Conservation (phyloP, 2,797 vertebrate species). For the Podarcis siculus region DNA sequence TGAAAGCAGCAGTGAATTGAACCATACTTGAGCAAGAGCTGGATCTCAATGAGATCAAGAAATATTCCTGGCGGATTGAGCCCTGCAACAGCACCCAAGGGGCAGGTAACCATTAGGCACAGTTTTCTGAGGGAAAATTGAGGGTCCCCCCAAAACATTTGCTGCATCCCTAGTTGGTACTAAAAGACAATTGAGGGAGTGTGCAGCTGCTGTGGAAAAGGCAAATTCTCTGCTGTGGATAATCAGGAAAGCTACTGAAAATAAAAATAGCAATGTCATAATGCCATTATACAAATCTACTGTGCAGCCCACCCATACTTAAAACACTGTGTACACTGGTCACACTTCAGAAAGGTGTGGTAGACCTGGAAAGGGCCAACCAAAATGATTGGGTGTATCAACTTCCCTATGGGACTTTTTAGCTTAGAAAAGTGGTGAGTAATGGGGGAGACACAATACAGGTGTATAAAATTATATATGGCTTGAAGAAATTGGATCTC, state of each 20-base stretch:
- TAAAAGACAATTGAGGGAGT: not conserved
- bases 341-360: not conserved
- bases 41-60: not conserved
- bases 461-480: not conserved
- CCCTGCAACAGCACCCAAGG: not conserved
- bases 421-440: not conserved
- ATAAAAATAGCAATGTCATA: not conserved
- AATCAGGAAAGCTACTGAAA: too few relatives aligned
- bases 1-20: not conserved
- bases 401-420: too few relatives aligned
- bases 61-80: not conserved
- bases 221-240: not conserved
- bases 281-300: not conserved
- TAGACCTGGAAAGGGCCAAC: not conserved
- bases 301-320: not conserved
- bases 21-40: not conserved
- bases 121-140: not conserved
- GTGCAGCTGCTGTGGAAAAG: not conserved
- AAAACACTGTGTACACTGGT: not conserved
- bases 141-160: not conserved
- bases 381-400: too few relatives aligned
- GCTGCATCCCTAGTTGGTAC: not conserved
- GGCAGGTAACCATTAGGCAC: not conserved
- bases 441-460: not conserved
- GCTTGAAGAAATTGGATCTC: not conserved